phyloP scores from a whole-genome alignment of 2,113 vertebrate genomes.

The Rostratula benghalensis region DNA sequence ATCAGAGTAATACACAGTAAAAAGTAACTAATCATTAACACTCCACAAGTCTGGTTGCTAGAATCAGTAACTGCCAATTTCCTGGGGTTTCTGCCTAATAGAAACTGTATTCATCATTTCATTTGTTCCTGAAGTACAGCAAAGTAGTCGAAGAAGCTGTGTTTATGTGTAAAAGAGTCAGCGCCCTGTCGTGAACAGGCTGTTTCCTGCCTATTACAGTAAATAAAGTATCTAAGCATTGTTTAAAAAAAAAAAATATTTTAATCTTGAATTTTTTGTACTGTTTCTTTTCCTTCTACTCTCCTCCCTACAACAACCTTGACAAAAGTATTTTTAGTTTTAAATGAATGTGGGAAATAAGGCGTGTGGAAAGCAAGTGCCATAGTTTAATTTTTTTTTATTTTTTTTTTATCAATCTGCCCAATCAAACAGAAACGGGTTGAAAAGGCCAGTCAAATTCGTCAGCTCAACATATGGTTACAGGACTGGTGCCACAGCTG shows the following conservation, averaged over 20 bases:
- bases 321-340: background rate
- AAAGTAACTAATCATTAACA: conserved; percentile 42
- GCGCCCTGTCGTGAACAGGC: background rate
- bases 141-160: background rate
- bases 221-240: background rate
- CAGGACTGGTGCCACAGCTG: background rate
- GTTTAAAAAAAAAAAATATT: background rate
- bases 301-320: background rate
- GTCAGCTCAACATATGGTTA: background rate
- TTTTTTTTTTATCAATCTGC: background rate
- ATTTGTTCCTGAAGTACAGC: background rate
- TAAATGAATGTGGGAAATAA: background rate
- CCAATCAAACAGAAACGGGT: background rate
- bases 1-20: conserved; percentile 1
- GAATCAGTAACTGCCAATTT: conserved; percentile 15
- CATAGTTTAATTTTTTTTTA: background rate
- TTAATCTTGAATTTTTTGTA: background rate
- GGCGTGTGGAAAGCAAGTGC: background rate
- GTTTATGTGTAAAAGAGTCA: conserved; percentile 24
- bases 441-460: background rate
- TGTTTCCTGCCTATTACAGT: background rate
- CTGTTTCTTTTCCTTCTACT: background rate
- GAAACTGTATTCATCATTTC: conserved; percentile 20
- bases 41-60: background rate
- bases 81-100: background rate